Percentiles rank a stretch among this genome's conserved stretches.
Conservation (phyloP, 35 echinoderm and acorn worm genomes). For the Patiria miniata region DNA sequence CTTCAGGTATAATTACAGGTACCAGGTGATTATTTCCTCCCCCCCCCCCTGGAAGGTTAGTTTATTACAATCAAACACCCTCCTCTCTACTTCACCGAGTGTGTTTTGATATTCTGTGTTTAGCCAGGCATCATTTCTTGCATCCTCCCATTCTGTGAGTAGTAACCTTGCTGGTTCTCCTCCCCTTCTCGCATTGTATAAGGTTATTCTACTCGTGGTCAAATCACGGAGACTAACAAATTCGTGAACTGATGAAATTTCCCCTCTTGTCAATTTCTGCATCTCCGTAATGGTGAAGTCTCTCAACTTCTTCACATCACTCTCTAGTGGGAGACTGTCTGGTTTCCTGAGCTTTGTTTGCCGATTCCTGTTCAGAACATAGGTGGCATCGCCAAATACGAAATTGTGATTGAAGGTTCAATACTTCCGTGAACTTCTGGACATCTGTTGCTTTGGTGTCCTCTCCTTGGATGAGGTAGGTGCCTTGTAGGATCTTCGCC, state of each 20-base stretch:
- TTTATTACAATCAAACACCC: constrained; percentile 31
- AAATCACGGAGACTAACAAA: constrained; percentile 27
- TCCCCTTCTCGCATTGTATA: constrained; percentile 53
- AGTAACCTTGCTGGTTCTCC: constrained; percentile 45
- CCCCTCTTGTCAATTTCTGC: no score
- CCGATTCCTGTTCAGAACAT: constrained; percentile 35
- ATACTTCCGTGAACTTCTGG: constrained; percentile 23
- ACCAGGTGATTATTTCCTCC: constrained; percentile 68
- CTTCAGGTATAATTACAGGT: constrained; percentile 48
- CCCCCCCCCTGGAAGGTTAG: constrained; percentile 50
- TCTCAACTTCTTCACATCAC: constrained; percentile 24
- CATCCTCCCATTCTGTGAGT: constrained; percentile 13
- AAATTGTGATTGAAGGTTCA: constrained; percentile 31
- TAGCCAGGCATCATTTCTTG: not conserved
- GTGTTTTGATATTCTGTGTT: constrained; percentile 7
- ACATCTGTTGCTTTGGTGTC: constrained; percentile 33
- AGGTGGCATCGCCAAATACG: constrained; percentile 52
- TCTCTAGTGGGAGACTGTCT: constrained; percentile 12
- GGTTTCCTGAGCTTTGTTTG: constrained; percentile 39
- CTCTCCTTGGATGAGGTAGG: constrained; percentile 1
- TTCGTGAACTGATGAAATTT: not conserved
- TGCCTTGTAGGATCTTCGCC: constrained; percentile 6
- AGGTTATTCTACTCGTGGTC: constrained; percentile 27
- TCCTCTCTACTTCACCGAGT: constrained; percentile 22
- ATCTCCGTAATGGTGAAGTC: not conserved